phyloP scores from a whole-genome alignment of 2,797 vertebrate species.

The Prunella strophiata region DNA sequence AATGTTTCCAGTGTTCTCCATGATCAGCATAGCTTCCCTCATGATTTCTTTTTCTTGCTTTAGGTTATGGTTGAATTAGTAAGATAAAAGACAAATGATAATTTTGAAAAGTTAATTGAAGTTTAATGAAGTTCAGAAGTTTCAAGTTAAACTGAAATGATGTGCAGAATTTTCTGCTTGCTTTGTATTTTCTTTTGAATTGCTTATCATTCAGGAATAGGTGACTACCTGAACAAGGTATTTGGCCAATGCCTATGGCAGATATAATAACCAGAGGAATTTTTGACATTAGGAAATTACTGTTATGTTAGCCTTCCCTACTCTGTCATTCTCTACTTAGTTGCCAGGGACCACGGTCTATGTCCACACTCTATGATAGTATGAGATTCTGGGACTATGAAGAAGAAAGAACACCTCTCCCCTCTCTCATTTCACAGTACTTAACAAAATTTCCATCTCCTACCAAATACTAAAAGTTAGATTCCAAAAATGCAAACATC shows the following conservation, averaged over 20 bases:
- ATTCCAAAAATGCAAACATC: not conserved
- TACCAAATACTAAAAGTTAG: not conserved
- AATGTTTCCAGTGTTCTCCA: not conserved
- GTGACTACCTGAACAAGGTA: not conserved
- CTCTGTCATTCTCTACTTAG: not conserved
- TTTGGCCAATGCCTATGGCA: not conserved
- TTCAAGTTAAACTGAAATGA: not conserved
- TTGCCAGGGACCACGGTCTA: not conserved
- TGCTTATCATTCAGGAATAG: not conserved
- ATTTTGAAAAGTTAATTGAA: constrained; percentile 36
- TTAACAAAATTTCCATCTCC: not conserved
- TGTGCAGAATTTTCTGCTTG: not conserved
- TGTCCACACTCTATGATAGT: not conserved
- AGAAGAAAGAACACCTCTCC: not conserved
- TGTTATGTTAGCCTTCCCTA: not conserved
- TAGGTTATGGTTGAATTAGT: constrained; percentile 34
- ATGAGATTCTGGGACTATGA: not conserved
- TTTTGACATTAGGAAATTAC: not conserved
- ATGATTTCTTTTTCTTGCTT: not conserved
- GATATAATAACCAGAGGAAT: not conserved
- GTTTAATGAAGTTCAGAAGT: constrained; percentile 27
- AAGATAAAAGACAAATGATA: constrained; percentile 20
- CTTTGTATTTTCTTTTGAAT: constrained; percentile 19
- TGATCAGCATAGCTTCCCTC: not conserved
- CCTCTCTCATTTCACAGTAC: not conserved